Evolutionary conservation across 1,140 invertebrate species (phyloP).

Genomic region (Lordiphosa stackelbergi): DNA sequence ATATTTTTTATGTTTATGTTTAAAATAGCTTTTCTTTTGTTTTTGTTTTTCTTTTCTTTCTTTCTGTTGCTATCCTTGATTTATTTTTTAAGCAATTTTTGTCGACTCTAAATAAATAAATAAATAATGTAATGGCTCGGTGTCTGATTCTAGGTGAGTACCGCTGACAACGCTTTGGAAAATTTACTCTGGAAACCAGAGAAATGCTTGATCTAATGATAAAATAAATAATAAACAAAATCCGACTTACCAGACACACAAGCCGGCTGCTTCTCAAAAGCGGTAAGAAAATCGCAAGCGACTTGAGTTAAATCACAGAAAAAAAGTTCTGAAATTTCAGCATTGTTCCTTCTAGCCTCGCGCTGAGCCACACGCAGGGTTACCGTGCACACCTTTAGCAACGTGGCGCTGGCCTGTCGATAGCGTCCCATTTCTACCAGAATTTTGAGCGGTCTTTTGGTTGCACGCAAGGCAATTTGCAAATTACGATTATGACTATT

Average conservation of each 20-base stretch:
- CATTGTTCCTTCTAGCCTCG: constrained; percentile 71
- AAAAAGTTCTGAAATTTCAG: constrained; percentile 73
- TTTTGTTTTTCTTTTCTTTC: no score
- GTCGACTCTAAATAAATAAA: no score
- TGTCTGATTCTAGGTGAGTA: no score
- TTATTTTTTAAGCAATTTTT: no score
- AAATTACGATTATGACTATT: constrained; percentile 91
- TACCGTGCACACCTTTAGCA: constrained; percentile 66
- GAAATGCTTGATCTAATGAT: no score
- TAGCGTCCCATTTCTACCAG: constrained; percentile 83
- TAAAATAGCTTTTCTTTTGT: no score
- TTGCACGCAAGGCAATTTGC: constrained; percentile 93
- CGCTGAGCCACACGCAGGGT: constrained; percentile 68
- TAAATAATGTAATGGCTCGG: no score
- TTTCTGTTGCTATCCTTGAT: no score
- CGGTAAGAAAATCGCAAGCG: constrained; percentile 71
- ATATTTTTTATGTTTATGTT: no score
- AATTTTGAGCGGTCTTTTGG: constrained; percentile 87
- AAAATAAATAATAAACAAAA: not conserved
- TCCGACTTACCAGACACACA: constrained; percentile 69
- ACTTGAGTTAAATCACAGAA: constrained; percentile 76
- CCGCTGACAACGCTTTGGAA: no score
- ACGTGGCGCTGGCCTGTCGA: constrained; percentile 57
- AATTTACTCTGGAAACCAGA: no score
- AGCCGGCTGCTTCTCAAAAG: constrained; percentile 68